Evolutionary conservation across 2,113 vertebrate genomes (phyloP).

Genomic region (Melierax canorus): DNA sequence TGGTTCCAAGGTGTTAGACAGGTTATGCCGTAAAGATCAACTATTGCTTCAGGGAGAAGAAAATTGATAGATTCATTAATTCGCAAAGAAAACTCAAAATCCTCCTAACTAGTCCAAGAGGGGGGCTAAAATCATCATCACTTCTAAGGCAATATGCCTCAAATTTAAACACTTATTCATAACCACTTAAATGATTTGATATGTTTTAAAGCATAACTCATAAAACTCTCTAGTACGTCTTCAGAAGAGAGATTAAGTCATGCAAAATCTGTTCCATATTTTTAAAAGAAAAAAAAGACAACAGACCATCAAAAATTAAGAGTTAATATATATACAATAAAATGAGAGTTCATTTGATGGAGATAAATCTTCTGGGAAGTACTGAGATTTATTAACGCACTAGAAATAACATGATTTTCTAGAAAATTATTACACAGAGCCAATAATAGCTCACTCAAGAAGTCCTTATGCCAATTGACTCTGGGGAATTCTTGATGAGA

Average conservation of each 20-base stretch:
- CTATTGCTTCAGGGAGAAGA: constrained; percentile 28
- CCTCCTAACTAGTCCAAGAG: background rate
- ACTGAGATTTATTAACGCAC: background rate
- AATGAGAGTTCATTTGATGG: background rate
- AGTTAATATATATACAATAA: background rate
- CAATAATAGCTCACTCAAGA: background rate
- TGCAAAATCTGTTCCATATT: background rate
- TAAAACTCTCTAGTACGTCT: background rate
- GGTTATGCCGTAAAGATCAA: constrained; percentile 10
- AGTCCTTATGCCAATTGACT: background rate
- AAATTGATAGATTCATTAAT: constrained; percentile 49
- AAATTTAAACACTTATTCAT: background rate
- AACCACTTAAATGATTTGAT: background rate
- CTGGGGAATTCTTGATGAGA: fast-evolving
- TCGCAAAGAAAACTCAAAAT: constrained; percentile 38
- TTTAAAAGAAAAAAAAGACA: background rate
- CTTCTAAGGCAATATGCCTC: background rate
- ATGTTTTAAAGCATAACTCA: background rate
- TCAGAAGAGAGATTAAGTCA: background rate
- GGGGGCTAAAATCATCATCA: background rate
- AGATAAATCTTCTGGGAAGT: background rate
- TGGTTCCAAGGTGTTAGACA: background rate
- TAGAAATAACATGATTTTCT: background rate
- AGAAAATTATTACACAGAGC: background rate
- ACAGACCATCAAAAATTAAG: background rate